Evolutionary conservation across 2,797 vertebrate genomes (phyloP), one percentile per base, ranked within the genome.

Genomic region (Pseudochirops cupreus): DNA sequence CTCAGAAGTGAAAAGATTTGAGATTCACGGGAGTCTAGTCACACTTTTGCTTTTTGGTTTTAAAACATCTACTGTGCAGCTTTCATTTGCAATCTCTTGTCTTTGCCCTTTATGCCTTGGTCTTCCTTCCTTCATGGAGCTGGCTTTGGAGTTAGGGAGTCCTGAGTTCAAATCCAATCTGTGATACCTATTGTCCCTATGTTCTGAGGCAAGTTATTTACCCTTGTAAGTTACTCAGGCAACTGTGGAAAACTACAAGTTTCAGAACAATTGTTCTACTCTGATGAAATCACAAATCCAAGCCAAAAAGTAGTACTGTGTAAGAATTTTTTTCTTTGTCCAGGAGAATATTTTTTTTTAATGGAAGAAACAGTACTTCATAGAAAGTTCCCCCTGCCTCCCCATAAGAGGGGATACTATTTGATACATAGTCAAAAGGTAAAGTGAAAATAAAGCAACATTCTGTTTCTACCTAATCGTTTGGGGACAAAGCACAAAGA

Each of bases 1-100:
- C 94, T 94, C 90, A 95, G 67, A 97, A 95, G 95, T 93, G 93
- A 93, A 62, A 74, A 87, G 39, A 50, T 87, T 87, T 87, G 24
- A 26, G 24, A 93, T 67, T 94, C 39, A 95, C 29, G 57, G 93
- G 57, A 62, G 90, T 90, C 31, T 90, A 33, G 16, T 12, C 52
- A 26, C 46, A 14, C 11, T 55, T 46, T 1, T 33, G 6, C n/a
- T 56, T 6, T 90, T 91, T 31, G 16, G 24, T 52, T 50, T 67
- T 18, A 10, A 52, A 54, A 91, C 50, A 91, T 94, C 92, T 94
- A 52, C 50, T 31, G 55, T 55, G 24, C 1, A 91, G 90, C 53
- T 33, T 53, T 89, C 31, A 24, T 56, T 56, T 92, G 26, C 89
- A 87, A 91, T 87, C 56, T 56, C 33, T 91, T 92, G 56, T 92